Evolutionary conservation across 2,797 vertebrate genomes (phyloP).

Genomic region (Chelonia mydas): DNA sequence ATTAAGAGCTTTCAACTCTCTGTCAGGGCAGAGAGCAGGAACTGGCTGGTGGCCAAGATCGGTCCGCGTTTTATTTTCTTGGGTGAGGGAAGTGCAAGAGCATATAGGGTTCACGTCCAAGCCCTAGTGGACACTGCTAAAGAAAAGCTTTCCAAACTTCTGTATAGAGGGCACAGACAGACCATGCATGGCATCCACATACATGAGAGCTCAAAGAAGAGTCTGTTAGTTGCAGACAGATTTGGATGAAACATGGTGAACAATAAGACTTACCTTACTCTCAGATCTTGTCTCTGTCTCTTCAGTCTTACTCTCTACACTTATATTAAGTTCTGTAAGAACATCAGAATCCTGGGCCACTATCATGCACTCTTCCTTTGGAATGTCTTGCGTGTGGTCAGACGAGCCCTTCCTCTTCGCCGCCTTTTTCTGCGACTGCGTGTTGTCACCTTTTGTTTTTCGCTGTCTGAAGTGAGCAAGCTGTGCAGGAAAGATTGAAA

Average conservation of each 20-base stretch:
- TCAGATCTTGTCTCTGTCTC: not conserved
- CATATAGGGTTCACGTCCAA: not conserved
- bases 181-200: not conserved
- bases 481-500: slow-evolving; percentile 91
- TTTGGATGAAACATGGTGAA: not conserved
- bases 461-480: slow-evolving; percentile 93
- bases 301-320: accelerated
- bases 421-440: slow-evolving; percentile 91
- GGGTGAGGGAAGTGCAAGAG: not conserved
- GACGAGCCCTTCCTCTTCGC: slow-evolving; percentile 91
- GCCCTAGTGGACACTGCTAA: not conserved
- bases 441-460: slow-evolving; percentile 86
- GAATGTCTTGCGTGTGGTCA: slow-evolving; percentile 85
- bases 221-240: accelerated
- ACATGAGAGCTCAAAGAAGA: not conserved
- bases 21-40: not conserved
- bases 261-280: slow-evolving; percentile 50
- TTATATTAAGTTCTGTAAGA: not conserved
- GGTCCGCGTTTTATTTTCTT: not conserved
- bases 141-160: not conserved
- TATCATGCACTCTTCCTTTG: slow-evolving; percentile 84
- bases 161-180: not conserved
- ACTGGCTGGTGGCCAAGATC: not conserved
- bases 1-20: not conserved
- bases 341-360: not conserved